phyloP scores from a whole-genome alignment of 2,113 vertebrate genomes.

The Protobothrops mucrosquamatus region DNA sequence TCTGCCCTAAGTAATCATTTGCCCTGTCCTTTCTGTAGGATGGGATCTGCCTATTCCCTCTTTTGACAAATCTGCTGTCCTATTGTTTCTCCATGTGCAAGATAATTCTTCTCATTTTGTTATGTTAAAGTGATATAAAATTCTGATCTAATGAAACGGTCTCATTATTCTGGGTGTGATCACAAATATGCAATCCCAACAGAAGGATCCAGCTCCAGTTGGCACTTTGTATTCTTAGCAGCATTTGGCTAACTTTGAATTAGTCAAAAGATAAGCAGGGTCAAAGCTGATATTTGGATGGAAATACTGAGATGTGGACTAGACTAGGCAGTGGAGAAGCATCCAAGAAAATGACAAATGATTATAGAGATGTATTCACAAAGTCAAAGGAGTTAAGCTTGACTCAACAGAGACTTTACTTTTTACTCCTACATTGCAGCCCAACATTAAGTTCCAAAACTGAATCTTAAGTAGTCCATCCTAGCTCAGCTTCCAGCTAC shows the following conservation, averaged over 20 bases:
- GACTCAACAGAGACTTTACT: not conserved
- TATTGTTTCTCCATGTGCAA: not conserved
- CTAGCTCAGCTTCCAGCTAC: not conserved
- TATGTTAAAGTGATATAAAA: not conserved
- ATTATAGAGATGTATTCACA: not conserved
- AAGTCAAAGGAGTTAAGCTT: not conserved
- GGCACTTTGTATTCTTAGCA: not conserved
- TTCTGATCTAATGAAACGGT: not conserved
- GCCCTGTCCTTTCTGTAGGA: not conserved
- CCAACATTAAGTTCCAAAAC: not conserved
- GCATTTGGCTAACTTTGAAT: not conserved
- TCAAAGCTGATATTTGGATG: not conserved
- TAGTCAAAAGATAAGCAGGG: not conserved
- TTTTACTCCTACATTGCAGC: not conserved
- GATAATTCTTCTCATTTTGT: not conserved
- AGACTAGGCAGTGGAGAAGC: not conserved
- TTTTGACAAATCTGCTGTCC: not conserved
- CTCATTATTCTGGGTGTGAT: not conserved
- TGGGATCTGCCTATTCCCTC: not conserved
- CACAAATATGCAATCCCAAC: not conserved
- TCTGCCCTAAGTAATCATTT: not conserved
- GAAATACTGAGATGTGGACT: not conserved
- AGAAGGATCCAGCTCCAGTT: not conserved
- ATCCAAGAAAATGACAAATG: not conserved
- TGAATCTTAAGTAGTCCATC: not conserved